Base-by-base conservation (phyloP, 2,888 invertebrate genomes). In the Drosophila gaucha region DNA sequence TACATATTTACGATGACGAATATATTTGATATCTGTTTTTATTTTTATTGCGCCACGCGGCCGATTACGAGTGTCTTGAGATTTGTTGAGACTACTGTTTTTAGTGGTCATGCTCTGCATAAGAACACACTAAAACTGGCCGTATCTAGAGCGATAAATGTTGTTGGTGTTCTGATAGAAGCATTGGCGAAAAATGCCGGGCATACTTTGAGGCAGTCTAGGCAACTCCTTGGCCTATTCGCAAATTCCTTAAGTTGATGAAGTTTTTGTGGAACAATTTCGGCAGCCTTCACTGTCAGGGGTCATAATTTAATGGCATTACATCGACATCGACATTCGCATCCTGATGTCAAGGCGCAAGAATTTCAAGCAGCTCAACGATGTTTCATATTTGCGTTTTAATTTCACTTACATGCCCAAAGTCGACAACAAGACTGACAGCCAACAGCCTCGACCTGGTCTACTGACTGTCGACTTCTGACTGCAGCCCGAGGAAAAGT, bases 301-400 rank as follows among this genome's bases (percentile, higher is more conserved):
- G 57, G 63, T 77, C 62, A 75, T 80, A 77, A 78, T 80, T 80
- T 78, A 74, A 78, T 73, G 78, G 58, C 76, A 70, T 70, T 67
- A 26, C 38, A 36, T 33, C 26, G 35, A 54, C 68, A 54, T 63
- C 54, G 59, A 68, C 66, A 52, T 59, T 50, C 67, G 47, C 73
- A 67, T 73, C 73, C 67, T 77, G 67, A 70, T 74, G 74, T 63
- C 74, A 63, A 39, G 64, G 67, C 70, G 56, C 60, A 73, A 60
- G 70, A 78, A 82, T 82, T 71, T 67, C 66, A 72, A 71, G 67
- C 67, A 76, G 74, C 79, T 69, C 50, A 74, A 72, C 78, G 55
- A 85, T 72, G 74, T 78, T 82, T 72, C 79, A 80, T 82, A 76
- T 85, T 80, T 67, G 59, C 70, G 66, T 65, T 69, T 72, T 71